These are phyloP conservation scores for Ochotona princeps DNA, from an alignment of 2,113 vertebrate genomes.

Conservation along the genomic window DNA sequence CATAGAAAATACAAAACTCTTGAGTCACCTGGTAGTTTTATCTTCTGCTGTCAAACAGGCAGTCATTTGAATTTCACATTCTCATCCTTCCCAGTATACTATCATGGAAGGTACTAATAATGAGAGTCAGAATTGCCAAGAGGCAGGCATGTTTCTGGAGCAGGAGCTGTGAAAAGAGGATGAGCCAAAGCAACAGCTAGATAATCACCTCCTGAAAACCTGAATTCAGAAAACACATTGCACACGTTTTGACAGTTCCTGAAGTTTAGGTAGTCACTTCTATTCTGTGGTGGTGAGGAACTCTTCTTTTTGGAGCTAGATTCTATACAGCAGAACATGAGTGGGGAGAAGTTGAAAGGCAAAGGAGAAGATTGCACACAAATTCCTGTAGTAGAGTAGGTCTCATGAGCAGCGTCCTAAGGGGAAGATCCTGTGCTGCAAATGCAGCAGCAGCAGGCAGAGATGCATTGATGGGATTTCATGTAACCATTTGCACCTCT, in stretches of 20 bases:
- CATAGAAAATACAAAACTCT: constrained; percentile 41
- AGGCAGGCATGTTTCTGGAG: neutral
- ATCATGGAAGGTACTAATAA: constrained; percentile 64
- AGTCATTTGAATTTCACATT: constrained; percentile 59
- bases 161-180: neutral
- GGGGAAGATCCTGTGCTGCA: rapidly evolving
- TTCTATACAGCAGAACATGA: neutral
- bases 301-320: neutral
- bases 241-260: neutral
- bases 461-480: neutral
- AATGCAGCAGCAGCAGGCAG: neutral
- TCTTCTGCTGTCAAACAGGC: neutral
- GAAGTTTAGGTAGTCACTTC: neutral
- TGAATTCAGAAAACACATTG: neutral
- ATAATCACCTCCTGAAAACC: neutral
- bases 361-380: neutral
- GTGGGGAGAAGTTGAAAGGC: neutral
- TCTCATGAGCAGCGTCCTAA: neutral
- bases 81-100: neutral
- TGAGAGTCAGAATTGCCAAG: constrained; percentile 54
- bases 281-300: neutral
- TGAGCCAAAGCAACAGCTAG: neutral
- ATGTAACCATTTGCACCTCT: neutral
- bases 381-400: neutral
- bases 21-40: neutral